Evolutionary conservation across 2,888 invertebrate genomes (phyloP).

Genomic region (Lithosia quadra): DNA sequence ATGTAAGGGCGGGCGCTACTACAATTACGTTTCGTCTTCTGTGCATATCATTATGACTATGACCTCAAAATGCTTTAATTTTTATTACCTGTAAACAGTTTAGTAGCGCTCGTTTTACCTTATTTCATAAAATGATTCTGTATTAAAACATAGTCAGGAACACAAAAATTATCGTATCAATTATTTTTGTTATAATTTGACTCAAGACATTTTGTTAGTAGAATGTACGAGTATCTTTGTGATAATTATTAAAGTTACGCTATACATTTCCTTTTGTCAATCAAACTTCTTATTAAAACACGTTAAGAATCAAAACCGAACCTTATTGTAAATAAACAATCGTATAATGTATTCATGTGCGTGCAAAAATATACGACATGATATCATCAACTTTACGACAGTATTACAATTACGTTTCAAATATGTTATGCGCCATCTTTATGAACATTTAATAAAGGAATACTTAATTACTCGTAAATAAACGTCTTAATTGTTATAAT

Average conservation of each 20-base stretch:
- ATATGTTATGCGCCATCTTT: slow-evolving; percentile 4
- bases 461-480: slow-evolving; percentile 2
- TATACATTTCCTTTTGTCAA: background rate
- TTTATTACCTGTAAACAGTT: no score
- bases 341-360: background rate
- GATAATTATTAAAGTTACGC: no score
- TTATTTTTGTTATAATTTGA: no score
- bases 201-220: no score
- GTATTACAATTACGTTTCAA: slow-evolving; percentile 1
- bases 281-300: background rate
- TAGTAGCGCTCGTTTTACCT: no score
- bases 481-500: slow-evolving; percentile 1
- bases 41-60: background rate
- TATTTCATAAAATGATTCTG: no score
- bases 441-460: slow-evolving; percentile 1
- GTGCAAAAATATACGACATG: slow-evolving; percentile 3
- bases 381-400: slow-evolving; percentile 6
- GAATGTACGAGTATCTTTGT: no score
- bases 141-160: no score
- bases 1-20: background rate
- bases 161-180: no score
- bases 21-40: background rate
- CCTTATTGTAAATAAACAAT: background rate
- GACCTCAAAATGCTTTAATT: no score
- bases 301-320: background rate